A percentile compares a stretch with the other conserved stretches of the same genome.
Evolutionary conservation across 2,113 vertebrate genomes (phyloP).

Genomic region (Aegithalos caudatus): DNA sequence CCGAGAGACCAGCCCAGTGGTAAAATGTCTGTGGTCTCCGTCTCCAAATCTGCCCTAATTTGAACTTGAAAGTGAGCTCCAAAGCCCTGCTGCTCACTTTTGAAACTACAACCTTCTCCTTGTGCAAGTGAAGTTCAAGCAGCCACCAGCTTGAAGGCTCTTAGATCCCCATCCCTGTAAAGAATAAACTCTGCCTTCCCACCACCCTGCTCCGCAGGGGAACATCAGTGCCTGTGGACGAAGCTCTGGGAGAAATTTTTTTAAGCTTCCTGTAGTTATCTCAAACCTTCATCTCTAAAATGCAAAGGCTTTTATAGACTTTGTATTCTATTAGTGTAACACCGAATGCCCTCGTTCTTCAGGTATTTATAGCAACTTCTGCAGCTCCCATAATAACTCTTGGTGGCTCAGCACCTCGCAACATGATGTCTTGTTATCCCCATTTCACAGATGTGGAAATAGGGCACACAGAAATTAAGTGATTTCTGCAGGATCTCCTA

Average conservation of each 20-base stretch:
- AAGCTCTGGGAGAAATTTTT: neutral
- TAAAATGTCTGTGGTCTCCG: neutral
- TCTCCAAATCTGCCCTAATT: neutral
- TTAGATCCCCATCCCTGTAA: neutral
- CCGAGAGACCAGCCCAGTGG: neutral
- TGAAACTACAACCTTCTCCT: neutral
- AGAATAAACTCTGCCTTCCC: neutral
- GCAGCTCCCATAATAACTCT: slow-evolving; percentile 50
- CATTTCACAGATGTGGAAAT: slow-evolving; percentile 49
- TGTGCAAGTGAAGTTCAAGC: neutral
- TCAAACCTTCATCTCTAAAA: slow-evolving; percentile 4
- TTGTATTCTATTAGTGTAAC: slow-evolving; percentile 28
- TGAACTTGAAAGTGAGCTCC: neutral
- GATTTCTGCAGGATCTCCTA: neutral
- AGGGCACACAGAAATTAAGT: neutral
- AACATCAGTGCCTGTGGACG: neutral
- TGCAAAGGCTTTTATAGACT: neutral
- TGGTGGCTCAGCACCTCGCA: slow-evolving; percentile 23
- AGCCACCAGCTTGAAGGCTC: neutral
- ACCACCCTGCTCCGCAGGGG: neutral
- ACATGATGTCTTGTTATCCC: slow-evolving; percentile 28
- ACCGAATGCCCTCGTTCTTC: slow-evolving; percentile 24
- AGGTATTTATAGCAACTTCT: slow-evolving; percentile 57
- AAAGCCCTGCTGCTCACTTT: neutral
- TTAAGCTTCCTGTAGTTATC: neutral